These are phyloP conservation scores for Microcebus ravelobensis DNA, from an alignment of 2,113 vertebrate genomes.

Conservation along the genomic window DNA sequence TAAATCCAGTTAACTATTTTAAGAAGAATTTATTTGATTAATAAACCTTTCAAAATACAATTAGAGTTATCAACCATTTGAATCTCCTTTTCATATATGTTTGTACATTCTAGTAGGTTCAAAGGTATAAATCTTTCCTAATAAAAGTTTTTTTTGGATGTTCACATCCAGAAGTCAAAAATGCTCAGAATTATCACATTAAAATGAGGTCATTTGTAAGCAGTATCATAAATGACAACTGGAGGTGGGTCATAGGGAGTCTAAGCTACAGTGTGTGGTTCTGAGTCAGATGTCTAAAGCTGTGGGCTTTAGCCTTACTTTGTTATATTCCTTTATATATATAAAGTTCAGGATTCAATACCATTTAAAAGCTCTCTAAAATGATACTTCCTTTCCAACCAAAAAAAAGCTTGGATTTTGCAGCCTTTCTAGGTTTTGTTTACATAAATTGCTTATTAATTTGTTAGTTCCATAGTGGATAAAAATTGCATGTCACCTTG, in stretches of 20 bases:
- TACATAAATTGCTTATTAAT: slow-evolving; percentile 25
- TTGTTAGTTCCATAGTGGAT: neutral
- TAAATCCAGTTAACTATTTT: slow-evolving; percentile 43
- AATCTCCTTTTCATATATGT: slow-evolving; percentile 44
- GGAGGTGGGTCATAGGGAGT: neutral
- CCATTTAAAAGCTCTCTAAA: slow-evolving; percentile 30
- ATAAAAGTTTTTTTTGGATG: neutral
- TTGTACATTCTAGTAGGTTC: neutral
- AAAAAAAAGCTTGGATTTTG: slow-evolving; percentile 52
- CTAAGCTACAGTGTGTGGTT: neutral
- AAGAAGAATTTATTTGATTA: neutral
- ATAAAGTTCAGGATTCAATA: slow-evolving; percentile 37
- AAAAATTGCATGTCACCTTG: neutral
- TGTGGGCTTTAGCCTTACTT: neutral
- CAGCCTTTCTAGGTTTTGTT: slow-evolving; percentile 22
- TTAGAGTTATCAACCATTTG: slow-evolving; percentile 7
- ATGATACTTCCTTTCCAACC: slow-evolving; percentile 21
- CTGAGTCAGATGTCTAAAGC: neutral
- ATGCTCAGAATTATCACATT: neutral
- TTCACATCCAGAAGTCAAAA: slow-evolving; percentile 35
- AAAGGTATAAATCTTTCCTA: neutral
- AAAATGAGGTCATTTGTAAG: slow-evolving; percentile 17
- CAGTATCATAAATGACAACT: slow-evolving; percentile 36
- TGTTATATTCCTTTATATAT: slow-evolving; percentile 15
- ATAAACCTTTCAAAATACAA: neutral